A percentile compares a stretch with the other conserved stretches of the same genome.
Evolutionary conservation across 1,140 invertebrate genomes (phyloP).

Genomic region (Polyergus mexicanus): DNA sequence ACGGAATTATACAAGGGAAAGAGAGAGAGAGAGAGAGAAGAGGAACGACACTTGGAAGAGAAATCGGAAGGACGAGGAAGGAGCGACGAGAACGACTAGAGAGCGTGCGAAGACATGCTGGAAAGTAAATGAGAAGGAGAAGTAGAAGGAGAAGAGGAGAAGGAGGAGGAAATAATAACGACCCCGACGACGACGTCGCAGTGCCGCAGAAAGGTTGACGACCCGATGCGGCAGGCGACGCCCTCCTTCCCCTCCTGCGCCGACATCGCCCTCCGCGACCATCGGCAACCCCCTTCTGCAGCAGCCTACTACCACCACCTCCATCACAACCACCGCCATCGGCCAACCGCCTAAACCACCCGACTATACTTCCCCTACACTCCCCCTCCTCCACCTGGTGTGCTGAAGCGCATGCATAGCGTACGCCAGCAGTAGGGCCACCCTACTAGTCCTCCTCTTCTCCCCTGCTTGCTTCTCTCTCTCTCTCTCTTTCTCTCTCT

Average conservation of each 20-base stretch:
- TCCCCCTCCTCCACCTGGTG: slow-evolving; percentile 63
- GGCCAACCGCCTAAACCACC: slow-evolving; percentile 67
- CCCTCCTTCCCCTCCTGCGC: slow-evolving; percentile 76
- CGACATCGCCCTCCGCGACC: slow-evolving; percentile 55
- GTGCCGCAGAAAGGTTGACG: slow-evolving; percentile 85
- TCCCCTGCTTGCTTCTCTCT: slow-evolving; percentile 39
- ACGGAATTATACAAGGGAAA: neutral
- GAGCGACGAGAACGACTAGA: slow-evolving; percentile 38
- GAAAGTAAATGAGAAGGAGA: slow-evolving; percentile 38
- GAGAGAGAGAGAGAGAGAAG: slow-evolving; percentile 25
- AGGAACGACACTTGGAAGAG: slow-evolving; percentile 14
- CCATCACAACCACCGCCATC: slow-evolving; percentile 53
- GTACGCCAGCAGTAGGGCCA: slow-evolving; percentile 68
- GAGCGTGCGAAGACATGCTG: slow-evolving; percentile 34
- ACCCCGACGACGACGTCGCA: slow-evolving; percentile 85
- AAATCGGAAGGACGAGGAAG: slow-evolving; percentile 28
- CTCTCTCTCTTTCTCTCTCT: slow-evolving; percentile 46
- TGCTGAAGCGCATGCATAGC: slow-evolving; percentile 70
- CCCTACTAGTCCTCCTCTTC: neutral
- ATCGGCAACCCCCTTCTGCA: slow-evolving; percentile 66
- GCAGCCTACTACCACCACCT: slow-evolving; percentile 55
- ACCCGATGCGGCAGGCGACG: slow-evolving; percentile 83
- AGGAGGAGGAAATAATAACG: slow-evolving; percentile 82
- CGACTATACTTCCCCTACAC: slow-evolving; percentile 34
- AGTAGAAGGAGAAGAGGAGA: slow-evolving; percentile 43